Base-by-base conservation (phyloP, 1,140 invertebrate species). In the Euglossa dilemma region DNA sequence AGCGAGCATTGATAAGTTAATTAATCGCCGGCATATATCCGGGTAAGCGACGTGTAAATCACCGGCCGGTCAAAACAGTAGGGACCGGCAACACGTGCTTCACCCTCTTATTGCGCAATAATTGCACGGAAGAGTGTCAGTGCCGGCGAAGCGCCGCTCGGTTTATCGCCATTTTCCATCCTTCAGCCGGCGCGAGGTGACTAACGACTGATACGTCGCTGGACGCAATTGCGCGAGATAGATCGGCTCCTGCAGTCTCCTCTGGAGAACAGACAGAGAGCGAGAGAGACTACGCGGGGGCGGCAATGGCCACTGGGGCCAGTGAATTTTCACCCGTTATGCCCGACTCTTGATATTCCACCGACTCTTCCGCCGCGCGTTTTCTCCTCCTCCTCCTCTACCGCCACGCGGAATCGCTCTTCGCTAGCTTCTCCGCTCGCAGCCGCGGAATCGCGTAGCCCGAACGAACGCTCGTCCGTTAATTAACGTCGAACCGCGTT, bases 81-180 rank as follows among this genome's bases (percentile, higher is more conserved):
- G 86, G 59, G 80, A 59, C 56, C 36, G 66, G 81, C 47, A 83
- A 78, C 81, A 83, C 82, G 83, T 70, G 83, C 83, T 85, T 72
- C 83, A 52, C 86, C 87, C 86, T 73, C 78, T 76, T 88, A 88
- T 87, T 82, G 86, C 87, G 87, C 70, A 88, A 85, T 88, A 89
- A 89, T 89, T 88, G 87, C 79, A 66, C 69, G 80, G 64, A 88
- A 89, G 86, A 88, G 75, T 80, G 84, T 63, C 76, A 77, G 66
- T 54, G 61, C 61, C 84, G 74, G 78, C 80, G n/a, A n/a, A n/a
- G 52, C 54, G 47, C 63, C 75, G 50, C 61, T 43, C 59, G 82
- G 76, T 87, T 87, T 80, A 87, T 84, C 72, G 77, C 71, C 73
- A 59, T 87, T 87, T 87, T 87, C 86, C 69, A 84, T 87, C 85